Base-by-base conservation (phyloP, 1,140 invertebrate species). In the Muscidifurax raptorellus region DNA sequence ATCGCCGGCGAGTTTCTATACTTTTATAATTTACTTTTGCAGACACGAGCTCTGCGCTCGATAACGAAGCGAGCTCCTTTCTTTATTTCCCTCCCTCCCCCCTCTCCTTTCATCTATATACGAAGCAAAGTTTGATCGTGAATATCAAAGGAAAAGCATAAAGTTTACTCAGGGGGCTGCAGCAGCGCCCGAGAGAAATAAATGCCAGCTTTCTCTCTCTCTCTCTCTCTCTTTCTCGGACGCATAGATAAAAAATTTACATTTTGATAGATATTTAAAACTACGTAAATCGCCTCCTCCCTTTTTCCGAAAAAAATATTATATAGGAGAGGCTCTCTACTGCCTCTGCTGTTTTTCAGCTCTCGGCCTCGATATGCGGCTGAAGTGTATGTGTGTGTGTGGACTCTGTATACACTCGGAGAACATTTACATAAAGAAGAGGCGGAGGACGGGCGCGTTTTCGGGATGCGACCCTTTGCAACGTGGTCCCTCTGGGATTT, bases 101-200 rank as follows among this genome's bases (percentile, higher is more conserved):
- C 6, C 0, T 52, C 15, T 18, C 12, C 44, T 32, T 74, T 1
- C 28, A 9, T 28, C 18, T 7, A 30, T 74, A 9, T 40, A 25
- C 9, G 27, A 22, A 22, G 36, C 27, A 75, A 79, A 84, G 66
- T 84, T 84, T 79, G 64, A 72, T 84, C 75, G 66, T 72, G 67
- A 84, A 72, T 83, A 83, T 83, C 82, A 69, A 83, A 83, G 75
- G 36, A 30, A 76, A 67, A 28, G 5, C 22, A 66, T 76, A 82
- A 40, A 82, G 12, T 44, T 76, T 76, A 76, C 59, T 76, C 59
- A 22, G 25, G 25, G 64, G 47, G 44, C 32, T 30, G 59, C 40
- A 12, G 82, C 32, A 44, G 4, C 3, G 27, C 13, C n/a, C 30
- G 28, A 59, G 10, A 40, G 25, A 44, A 72, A 72, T 72, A 64